Evolutionary conservation across 2,888 invertebrate species (phyloP).

Genomic region (Eristalis pertinax): DNA sequence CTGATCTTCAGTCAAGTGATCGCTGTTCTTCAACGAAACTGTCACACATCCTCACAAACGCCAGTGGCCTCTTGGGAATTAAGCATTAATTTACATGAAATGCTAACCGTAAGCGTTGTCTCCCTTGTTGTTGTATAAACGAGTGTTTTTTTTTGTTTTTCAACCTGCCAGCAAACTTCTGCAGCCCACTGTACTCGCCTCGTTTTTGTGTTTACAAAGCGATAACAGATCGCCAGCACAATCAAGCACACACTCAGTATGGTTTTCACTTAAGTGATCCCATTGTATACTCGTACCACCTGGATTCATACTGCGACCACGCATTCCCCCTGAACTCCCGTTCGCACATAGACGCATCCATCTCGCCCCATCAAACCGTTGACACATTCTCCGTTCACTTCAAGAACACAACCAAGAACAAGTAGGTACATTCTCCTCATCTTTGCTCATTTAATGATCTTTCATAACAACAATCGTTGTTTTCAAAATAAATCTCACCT

Average conservation of each 20-base stretch:
- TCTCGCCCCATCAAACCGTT: background rate
- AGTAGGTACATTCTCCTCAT: background rate
- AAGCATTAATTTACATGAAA: too few relatives aligned
- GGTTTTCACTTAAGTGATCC: background rate
- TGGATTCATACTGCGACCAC: conserved; percentile 1
- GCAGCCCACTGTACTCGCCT: conserved; percentile 28
- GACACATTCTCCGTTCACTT: conserved; percentile 4
- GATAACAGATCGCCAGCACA: conserved; percentile 45
- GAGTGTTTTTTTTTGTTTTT: background rate
- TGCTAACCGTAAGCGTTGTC: too few relatives aligned
- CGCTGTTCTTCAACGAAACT: too few relatives aligned
- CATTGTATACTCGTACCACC: conserved; percentile 13
- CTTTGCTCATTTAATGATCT: background rate
- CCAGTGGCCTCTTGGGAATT: too few relatives aligned
- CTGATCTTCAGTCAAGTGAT: too few relatives aligned
- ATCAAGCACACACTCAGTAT: conserved; percentile 29
- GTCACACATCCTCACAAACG: too few relatives aligned
- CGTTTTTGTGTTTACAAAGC: conserved; percentile 37
- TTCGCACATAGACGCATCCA: background rate
- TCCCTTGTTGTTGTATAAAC: too few relatives aligned
- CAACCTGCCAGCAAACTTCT: background rate
- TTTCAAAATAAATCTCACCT: conserved; percentile 33
- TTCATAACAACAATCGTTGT: conserved; percentile 6
- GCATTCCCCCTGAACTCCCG: background rate
- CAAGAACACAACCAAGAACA: conserved; percentile 14